Percentiles rank a stretch among this genome's conserved stretches.
Conservation (phyloP, 2,888 invertebrate species). For the Himalopsyche tibetana region DNA sequence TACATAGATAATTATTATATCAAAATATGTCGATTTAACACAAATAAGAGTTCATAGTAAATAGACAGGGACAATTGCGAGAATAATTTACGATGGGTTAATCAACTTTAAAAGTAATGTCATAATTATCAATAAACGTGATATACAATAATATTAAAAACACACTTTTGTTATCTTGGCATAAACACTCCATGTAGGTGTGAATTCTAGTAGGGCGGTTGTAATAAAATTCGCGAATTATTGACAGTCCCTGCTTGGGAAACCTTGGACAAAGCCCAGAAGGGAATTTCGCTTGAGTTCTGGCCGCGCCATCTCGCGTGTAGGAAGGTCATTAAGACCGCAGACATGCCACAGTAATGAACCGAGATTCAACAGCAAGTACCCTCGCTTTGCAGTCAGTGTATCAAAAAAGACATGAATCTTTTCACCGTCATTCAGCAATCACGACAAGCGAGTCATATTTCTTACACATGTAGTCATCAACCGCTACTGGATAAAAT, state of each 20-base stretch:
- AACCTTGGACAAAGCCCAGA: slow-evolving; percentile 52
- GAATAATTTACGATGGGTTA: too few relatives aligned
- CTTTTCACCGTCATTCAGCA: slow-evolving; percentile 1
- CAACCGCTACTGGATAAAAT: too few relatives aligned
- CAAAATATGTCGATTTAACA: too few relatives aligned
- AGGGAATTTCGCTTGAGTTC: slow-evolving; percentile 51
- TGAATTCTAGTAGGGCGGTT: background rate
- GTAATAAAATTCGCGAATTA: background rate
- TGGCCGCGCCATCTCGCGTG: slow-evolving; percentile 58
- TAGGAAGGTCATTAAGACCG: slow-evolving; percentile 60
- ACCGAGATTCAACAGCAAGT: slow-evolving; percentile 44
- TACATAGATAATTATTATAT: too few relatives aligned
- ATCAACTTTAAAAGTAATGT: too few relatives aligned
- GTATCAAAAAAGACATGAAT: slow-evolving; percentile 20
- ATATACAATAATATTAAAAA: too few relatives aligned
- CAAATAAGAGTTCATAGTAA: too few relatives aligned
- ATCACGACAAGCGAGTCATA: background rate
- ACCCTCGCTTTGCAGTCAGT: slow-evolving; percentile 32
- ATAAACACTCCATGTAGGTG: too few relatives aligned
- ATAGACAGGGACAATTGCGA: too few relatives aligned
- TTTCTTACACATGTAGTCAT: background rate
- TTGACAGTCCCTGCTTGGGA: slow-evolving; percentile 20
- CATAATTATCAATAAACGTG: too few relatives aligned
- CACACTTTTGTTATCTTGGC: too few relatives aligned
- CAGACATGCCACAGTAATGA: slow-evolving; percentile 61